Base-by-base conservation (phyloP, 2,113 vertebrate species). In the Oophaga pumilio region DNA sequence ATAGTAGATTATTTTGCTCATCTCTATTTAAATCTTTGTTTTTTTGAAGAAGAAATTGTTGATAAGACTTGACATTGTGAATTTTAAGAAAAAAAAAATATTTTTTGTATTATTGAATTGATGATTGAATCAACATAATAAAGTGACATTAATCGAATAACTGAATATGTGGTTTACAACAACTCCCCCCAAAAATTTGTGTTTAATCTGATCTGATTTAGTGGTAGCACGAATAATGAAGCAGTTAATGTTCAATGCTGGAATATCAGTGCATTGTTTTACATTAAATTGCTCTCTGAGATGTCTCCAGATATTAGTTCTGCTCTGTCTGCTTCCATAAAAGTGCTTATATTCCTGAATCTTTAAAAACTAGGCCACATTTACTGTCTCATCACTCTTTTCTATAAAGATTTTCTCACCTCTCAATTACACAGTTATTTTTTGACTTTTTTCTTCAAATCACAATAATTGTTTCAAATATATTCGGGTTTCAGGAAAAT, bases 221-320 rank as follows among this genome's bases (percentile, higher is more conserved):
- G 18, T 9, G 20, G 60, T 52, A 15, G 60, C 7, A 52, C 33
- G 1, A 17, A 64, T 56, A 57, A 84, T 3, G 53, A 84, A 57
- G 33, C 14, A 14, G 66, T 84, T 73, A 84, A 10, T 4, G 68
- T 69, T 69, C 49, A 4, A 26, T 28, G 12, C 66, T 33, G 69
- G 14, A 71, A 7, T 84, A 73, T 56, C 50, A 71, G 82, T 71
- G 14, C 82, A 84, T 84, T 71, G 82, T 84, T 84, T 84, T 59
- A 84, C 68, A 74, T 84, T 73, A 74, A 84, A 73, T 73, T 59
- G 50, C 28, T 84, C 53, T 59, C 68, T 14, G 82, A 84, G 17
- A 73, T 59, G 82, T 84, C 68, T 73, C 82, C 74, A 15, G 82
- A 73, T 74, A 84, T 84, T 68, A 57, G 11, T 74, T 84, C 68